Base-by-base conservation (phyloP, 2,888 invertebrate genomes). In the Alcis repandata region DNA sequence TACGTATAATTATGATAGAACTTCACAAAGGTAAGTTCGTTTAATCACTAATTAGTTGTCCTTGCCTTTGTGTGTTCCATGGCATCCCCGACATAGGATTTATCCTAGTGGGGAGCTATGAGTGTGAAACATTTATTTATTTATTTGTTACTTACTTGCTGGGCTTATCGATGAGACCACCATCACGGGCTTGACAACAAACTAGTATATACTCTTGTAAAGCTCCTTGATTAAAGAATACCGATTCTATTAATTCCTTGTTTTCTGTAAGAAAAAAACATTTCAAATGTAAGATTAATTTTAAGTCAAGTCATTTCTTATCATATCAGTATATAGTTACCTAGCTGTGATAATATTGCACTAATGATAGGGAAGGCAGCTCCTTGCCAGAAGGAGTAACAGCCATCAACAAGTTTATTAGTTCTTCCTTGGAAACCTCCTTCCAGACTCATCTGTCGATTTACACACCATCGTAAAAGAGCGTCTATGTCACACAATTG, bases 301-400 rank as follows among this genome's bases (percentile, higher is more conserved):
- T 45, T n/a, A n/a, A 27, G 8, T n/a, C 22, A 8, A 33, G 15
- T 2, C 15, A 17, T 9, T 49, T 49, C n/a, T 32, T 20, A 8
- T 40, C 15, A 10, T n/a, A 48, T 15, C 15, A 33, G 33, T 11
- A 51, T 10, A 36, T 19, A 52, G 43, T 61, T 63, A 92, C 92
- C 94, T 85, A 95, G 86, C 83, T 95, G 86, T 22, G 92, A 86
- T 89, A 97, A 90, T 70, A 97, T 94, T 65, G 95, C 95, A 85
- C 98, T 97, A 46, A 99, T 94, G 48, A 99, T 95, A 19, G 98
- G 98, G 85, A 99, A 97, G 48, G 96, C 95, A 54, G 97, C 99
- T 32, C 98, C 99, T 91, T 98, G 98, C 99, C 99, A 99, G 92
- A 99, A 99, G 0, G 99, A 99, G 87, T 99, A 99, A 88, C 99